A percentile compares a stretch with the other conserved stretches of the same genome.
phyloP scores from a whole-genome alignment of 2,113 vertebrate species.

The Amblyornis subalaris region DNA sequence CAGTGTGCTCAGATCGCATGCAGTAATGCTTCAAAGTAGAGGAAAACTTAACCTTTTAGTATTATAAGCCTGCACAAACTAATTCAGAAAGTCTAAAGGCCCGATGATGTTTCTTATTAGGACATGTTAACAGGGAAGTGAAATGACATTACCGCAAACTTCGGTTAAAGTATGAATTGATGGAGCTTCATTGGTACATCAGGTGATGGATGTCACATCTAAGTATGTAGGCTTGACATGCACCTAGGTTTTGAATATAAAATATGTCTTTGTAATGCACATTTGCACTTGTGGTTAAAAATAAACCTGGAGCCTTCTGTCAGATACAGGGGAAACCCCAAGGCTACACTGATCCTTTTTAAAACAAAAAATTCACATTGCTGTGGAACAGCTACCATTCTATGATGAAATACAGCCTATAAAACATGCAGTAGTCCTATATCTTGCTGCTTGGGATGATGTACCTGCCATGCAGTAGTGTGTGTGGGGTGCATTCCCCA shows the following conservation, averaged over 20 bases:
- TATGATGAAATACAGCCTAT: neutral
- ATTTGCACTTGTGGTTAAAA: neutral
- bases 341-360: neutral
- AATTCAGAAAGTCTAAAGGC: neutral
- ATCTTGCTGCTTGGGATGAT: neutral
- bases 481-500: neutral
- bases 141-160: neutral
- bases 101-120: neutral
- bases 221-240: neutral
- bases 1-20: constrained; percentile 7
- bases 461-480: neutral
- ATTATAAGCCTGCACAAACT: neutral
- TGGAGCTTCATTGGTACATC: neutral
- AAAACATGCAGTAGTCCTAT: neutral
- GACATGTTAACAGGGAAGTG: neutral
- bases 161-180: neutral
- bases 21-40: neutral
- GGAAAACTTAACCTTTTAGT: neutral
- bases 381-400: neutral
- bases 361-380: neutral
- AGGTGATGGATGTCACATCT: neutral
- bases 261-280: neutral
- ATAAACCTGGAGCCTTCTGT: neutral
- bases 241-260: neutral
- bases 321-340: neutral